Base-by-base conservation (phyloP, 2,888 invertebrate genomes). In the Drosophila paranaensis region DNA sequence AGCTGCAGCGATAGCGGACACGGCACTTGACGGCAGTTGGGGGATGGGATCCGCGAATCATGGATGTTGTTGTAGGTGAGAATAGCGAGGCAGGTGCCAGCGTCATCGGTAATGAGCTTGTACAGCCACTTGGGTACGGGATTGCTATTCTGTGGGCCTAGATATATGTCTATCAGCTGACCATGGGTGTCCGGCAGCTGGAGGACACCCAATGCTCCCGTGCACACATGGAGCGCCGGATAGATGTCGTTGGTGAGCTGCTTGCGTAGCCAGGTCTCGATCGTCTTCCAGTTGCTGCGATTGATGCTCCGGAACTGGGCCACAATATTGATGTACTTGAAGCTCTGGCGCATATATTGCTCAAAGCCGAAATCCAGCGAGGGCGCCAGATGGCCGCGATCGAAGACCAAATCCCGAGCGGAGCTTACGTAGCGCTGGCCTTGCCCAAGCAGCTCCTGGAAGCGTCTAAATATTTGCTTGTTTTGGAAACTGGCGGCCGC, bases 301-400 rank as follows among this genome's bases (percentile, higher is more conserved):
- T 95, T 95, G 74, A 95, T 93, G 0, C 91, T 91, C 56, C 92
- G 90, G 92, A 93, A 94, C 71, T 94, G 94, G 0, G 94, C 93
- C 0, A 93, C 93, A 0, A 91, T 92, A 78, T 94, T 94, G 5
- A 93, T 85, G 71, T 93, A 94, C 72, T 93, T 93, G 82, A 93
- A 94, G 0, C 93, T 94, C 0, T 92, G 91, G 6, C 88, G 82
- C 75, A 93, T 94, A 60, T 93, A 92, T 2, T 89, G 69, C 0
- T 88, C 91, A 73, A 92, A 94, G n/a, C 93, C 90, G 69, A 93
- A 93, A 81, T 94, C 94, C 0, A 90, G 91, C 48, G 93, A 93
- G 0, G 94, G 93, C 0, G 92, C 90, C 33, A 94, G 74, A 81
- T 94, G 94, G n/a, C 94, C 94, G 13, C 93, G 90, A 25, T 93